Evolutionary conservation across 2,797 vertebrate genomes (phyloP), one percentile per base, ranked within the genome.

Genomic region (Garrulus glandarius): DNA sequence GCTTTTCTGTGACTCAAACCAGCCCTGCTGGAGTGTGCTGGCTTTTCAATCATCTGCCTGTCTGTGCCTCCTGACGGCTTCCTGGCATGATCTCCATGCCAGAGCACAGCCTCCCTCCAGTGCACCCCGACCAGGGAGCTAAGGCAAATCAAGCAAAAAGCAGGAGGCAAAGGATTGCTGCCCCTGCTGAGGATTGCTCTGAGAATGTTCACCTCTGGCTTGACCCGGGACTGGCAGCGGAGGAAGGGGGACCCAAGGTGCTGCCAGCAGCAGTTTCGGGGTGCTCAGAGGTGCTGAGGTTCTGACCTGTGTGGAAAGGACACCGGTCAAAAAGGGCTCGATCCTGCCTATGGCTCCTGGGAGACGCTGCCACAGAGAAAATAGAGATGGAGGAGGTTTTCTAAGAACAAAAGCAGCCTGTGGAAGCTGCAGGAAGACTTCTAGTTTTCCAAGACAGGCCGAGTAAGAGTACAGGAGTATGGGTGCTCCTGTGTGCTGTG

Each of bases 401-500:
- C 20, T n/a, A 30, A 60, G 13, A 63, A 55, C 18, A 69, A 77
- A 72, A 76, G 43, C 79, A 71, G 22, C 17, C 20, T 53, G 43
- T 41, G 34, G 61, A 46, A 79, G 41, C 65, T 55, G 70, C 44
- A 46, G 53, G 68, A 68, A 67, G 29, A 21, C 27, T 20, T 57
- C 52, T 23, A 68, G 13, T 13, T 74, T 55, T 53, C 37, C 67
- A 37, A 55, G 41, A 53, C 14, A 29, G 23, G 67, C 72, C 60
- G 53, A 94, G 24, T 47, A 78, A 89, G 32, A 5, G 1, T 13
- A 17, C 61, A 52, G 87, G 8, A 65, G 46, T 22, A 50, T 21
- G 26, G 44, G 53, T 30, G 23, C n/a, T 59, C 39, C 65, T 13
- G 32, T 0, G 0, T 49, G 57, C 78, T 36, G 49, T 0, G 0